Evolutionary conservation across 2,113 vertebrate genomes (phyloP).

Genomic region (Mellivora capensis): DNA sequence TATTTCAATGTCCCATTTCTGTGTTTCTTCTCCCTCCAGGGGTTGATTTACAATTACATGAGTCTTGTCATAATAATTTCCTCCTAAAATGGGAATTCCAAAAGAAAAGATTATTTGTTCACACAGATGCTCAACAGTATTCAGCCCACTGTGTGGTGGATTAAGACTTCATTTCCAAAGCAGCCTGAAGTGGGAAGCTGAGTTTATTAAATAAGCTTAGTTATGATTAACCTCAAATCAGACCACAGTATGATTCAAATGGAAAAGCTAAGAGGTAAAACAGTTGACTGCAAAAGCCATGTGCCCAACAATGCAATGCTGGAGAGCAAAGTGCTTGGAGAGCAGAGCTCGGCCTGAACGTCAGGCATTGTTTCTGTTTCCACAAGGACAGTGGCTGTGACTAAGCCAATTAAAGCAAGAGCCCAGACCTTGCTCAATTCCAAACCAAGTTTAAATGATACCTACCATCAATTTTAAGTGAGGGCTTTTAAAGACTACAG

Average conservation of each 20-base stretch:
- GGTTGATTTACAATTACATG: constrained; percentile 82
- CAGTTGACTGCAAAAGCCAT: not conserved
- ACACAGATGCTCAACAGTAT: not conserved
- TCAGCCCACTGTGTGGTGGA: not conserved
- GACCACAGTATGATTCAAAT: not conserved
- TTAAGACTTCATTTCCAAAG: not conserved
- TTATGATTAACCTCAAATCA: not conserved
- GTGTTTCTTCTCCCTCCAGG: constrained; percentile 74
- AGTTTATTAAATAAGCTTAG: not conserved
- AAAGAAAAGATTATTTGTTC: constrained; percentile 53
- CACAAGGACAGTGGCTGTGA: not conserved
- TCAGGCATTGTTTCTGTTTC: not conserved
- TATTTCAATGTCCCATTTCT: constrained; percentile 87
- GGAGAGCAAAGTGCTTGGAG: not conserved
- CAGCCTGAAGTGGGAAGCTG: not conserved
- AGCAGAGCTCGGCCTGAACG: not conserved
- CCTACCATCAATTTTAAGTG: not conserved
- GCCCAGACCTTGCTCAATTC: not conserved
- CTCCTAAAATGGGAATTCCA: constrained; percentile 78
- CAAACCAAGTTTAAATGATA: constrained; percentile 11
- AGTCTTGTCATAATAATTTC: constrained; percentile 85
- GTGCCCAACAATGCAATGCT: not conserved
- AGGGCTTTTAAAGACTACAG: not conserved
- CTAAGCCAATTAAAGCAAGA: not conserved
- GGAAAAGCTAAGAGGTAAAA: not conserved